Conservation (phyloP, 2,113 vertebrate species). For the Mystacornis crossleyi region DNA sequence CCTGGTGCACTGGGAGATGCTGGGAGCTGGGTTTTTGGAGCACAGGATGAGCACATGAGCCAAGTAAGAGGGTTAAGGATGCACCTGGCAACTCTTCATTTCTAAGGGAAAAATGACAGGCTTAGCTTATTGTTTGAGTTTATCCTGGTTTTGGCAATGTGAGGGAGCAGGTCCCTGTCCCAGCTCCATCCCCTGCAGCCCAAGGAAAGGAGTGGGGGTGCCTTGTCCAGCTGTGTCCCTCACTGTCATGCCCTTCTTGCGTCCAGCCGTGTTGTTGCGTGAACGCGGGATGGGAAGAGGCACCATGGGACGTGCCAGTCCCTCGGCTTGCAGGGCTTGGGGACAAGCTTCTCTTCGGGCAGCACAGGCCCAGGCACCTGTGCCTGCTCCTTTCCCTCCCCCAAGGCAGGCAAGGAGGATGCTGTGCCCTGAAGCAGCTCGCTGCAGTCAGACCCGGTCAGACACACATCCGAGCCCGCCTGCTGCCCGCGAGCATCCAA, state of each 20-base stretch:
- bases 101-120: not conserved
- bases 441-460: not conserved
- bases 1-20: not conserved
- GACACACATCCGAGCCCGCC: fast-evolving
- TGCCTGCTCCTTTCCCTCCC: not conserved
- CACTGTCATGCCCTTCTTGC: not conserved
- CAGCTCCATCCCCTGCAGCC: not conserved
- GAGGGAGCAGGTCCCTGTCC: not conserved
- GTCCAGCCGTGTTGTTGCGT: not conserved
- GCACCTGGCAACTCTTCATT: not conserved
- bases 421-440: not conserved
- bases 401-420: not conserved
- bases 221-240: not conserved
- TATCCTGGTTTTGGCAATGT: fast-evolving
- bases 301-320: not conserved
- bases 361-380: not conserved
- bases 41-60: not conserved
- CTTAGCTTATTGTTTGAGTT: not conserved
- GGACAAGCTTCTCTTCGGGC: not conserved
- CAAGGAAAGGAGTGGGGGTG: not conserved
- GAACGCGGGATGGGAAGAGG: not conserved
- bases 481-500: not conserved
- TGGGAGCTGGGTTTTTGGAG: not conserved
- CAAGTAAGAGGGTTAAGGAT: not conserved
- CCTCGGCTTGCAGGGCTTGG: not conserved